phyloP scores from a whole-genome alignment of 2,113 vertebrate species.

The Passerina amoena region DNA sequence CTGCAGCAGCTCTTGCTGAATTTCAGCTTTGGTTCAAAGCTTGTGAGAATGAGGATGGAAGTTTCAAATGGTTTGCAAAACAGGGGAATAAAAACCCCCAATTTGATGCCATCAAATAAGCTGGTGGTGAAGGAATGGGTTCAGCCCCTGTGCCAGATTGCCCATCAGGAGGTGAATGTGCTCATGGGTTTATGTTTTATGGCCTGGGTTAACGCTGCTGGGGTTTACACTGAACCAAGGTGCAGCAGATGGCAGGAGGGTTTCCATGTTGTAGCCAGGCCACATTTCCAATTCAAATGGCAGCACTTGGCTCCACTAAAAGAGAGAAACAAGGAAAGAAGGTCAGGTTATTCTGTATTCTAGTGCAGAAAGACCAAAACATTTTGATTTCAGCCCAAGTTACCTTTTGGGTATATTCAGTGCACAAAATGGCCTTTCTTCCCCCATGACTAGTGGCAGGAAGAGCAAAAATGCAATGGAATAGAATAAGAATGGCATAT shows the following conservation, averaged over 20 bases:
- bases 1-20: neutral
- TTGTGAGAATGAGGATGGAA: neutral
- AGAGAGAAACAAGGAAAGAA: neutral
- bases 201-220: neutral
- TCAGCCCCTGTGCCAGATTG: neutral
- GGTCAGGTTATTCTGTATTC: neutral
- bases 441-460: neutral
- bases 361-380: neutral
- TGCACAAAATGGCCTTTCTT: neutral
- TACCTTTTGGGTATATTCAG: neutral
- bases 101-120: neutral
- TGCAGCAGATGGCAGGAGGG: slow-evolving; percentile 8
- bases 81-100: neutral
- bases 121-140: neutral
- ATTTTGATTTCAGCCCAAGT: neutral
- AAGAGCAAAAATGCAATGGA: neutral
- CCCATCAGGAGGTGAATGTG: neutral
- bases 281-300: slow-evolving; percentile 1
- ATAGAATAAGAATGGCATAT: neutral
- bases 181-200: neutral
- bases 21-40: neutral
- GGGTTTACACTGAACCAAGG: neutral
- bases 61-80: neutral
- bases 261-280: neutral
- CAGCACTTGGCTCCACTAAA: neutral